Percentiles rank a stretch among this genome's conserved stretches.
phyloP scores from a whole-genome alignment of 2,113 vertebrate species.

The Grallaria varia region DNA sequence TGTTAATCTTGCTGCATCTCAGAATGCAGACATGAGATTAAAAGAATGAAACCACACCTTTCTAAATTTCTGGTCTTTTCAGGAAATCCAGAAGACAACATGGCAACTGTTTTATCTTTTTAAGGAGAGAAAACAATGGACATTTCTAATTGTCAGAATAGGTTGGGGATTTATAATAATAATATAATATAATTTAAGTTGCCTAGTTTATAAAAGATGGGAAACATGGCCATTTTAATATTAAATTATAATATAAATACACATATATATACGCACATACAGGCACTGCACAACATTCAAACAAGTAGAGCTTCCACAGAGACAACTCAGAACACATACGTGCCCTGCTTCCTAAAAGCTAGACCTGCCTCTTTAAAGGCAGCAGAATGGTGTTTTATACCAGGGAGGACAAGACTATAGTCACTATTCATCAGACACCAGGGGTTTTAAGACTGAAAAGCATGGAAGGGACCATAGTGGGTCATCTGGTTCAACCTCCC shows the following conservation, averaged over 20 bases:
- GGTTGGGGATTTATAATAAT: not conserved
- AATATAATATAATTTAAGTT: not conserved
- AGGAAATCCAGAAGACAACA: not conserved
- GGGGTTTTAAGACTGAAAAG: not conserved
- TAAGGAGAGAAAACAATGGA: not conserved
- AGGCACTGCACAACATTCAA: conserved; percentile 62
- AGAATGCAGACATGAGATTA: not conserved
- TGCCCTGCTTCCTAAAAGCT: not conserved
- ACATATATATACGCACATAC: conserved; percentile 32
- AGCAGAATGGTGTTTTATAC: rapidly evolving
- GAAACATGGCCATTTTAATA: conserved; percentile 68
- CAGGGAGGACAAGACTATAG: not conserved
- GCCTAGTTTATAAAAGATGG: conserved; percentile 1
- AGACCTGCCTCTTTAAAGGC: not conserved
- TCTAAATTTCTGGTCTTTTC: not conserved
- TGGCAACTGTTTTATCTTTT: not conserved
- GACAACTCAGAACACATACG: not conserved
- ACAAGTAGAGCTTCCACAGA: conserved; percentile 60
- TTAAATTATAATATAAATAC: conserved; percentile 70
- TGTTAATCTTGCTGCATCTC: not conserved
- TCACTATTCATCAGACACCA: not conserved
- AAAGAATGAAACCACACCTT: not conserved
- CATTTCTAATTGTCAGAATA: conserved; percentile 42
- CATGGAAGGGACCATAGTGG: not conserved
- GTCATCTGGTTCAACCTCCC: not conserved